These are phyloP conservation scores for Eupithecia abbreviata DNA, from an alignment of 2,888 invertebrate genomes.

Conservation along the genomic window DNA sequence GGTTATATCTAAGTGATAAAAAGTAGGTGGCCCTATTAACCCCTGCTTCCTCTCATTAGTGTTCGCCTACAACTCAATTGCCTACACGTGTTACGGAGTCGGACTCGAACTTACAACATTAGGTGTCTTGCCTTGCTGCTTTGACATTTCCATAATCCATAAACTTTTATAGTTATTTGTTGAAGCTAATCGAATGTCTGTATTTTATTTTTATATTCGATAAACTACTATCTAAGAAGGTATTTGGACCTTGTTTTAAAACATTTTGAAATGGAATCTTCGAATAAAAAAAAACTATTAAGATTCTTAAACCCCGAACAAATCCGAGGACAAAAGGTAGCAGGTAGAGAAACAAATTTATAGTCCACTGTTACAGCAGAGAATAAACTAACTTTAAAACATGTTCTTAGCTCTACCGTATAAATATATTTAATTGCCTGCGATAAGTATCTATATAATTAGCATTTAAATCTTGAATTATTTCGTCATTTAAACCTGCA, in stretches of 20 bases:
- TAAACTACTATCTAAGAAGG: not conserved
- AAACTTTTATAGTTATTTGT: conserved; percentile 15
- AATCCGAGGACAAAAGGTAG: conserved; percentile 20
- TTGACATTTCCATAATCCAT: conserved; percentile 10
- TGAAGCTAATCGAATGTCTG: not conserved
- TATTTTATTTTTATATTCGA: conserved; percentile 3
- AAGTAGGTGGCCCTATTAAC: conserved; percentile 8
- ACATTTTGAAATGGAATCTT: not conserved
- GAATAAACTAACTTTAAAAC: not conserved
- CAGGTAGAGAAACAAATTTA: conserved; percentile 25
- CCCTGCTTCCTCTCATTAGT: conserved; percentile 21
- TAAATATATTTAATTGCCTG: not conserved
- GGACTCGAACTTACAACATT: conserved; percentile 14
- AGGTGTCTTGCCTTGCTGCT: conserved; percentile 1
- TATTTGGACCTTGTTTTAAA: not conserved
- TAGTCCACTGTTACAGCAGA: conserved; percentile 6
- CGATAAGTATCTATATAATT: not conserved
- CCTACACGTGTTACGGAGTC: conserved; percentile 19
- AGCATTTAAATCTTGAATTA: not conserved
- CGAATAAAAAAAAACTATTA: not conserved
- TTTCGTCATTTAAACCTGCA: not conserved
- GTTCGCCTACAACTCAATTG: conserved; percentile 20
- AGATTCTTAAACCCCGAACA: not conserved
- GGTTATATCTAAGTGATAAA: not conserved
- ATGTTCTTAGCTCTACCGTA: not conserved